Conservation (phyloP, 2,888 invertebrate genomes). For the Sinelater perroti region DNA sequence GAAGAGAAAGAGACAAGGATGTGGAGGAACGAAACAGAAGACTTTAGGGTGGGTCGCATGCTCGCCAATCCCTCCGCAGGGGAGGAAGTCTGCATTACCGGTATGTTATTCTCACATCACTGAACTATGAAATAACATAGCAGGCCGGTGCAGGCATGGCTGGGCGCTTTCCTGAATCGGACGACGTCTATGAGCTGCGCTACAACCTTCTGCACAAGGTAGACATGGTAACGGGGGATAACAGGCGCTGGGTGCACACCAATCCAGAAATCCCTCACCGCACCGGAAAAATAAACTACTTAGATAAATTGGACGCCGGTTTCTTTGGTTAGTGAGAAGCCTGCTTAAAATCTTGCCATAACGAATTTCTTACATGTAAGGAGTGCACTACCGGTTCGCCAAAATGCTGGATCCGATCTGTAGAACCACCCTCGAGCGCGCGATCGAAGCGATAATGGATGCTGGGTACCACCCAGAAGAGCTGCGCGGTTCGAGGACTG, state of each 20-base stretch:
- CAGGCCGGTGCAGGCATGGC: conserved; percentile 63
- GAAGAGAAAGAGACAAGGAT: conserved; percentile 2
- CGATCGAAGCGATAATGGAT: conserved; percentile 68
- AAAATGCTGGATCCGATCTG: conserved; percentile 67
- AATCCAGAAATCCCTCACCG: conserved; percentile 68
- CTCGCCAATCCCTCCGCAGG: conserved; percentile 67
- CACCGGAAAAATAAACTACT: conserved; percentile 71
- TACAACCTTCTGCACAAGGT: conserved; percentile 78
- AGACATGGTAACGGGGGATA: conserved; percentile 85
- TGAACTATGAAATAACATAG: no score
- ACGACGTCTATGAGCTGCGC: conserved; percentile 74
- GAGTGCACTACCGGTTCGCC: conserved; percentile 73
- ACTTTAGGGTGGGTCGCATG: conserved; percentile 60
- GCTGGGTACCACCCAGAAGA: conserved; percentile 72
- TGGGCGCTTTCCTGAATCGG: conserved; percentile 81
- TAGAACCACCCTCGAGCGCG: conserved; percentile 66
- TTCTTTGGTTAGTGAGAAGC: conserved; percentile 61
- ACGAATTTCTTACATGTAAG: conserved; percentile 13
- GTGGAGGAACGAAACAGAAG: no score
- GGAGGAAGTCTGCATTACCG: conserved; percentile 73
- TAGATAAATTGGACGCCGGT: conserved; percentile 65
- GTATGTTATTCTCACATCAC: conserved; percentile 50
- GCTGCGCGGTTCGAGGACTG: conserved; percentile 77
- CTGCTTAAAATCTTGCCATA: no score
- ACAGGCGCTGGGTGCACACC: conserved; percentile 76